Evolutionary conservation across 2,888 invertebrate species (phyloP), one percentile per base, ranked within the genome.

Genomic region (Apamea epomidion): DNA sequence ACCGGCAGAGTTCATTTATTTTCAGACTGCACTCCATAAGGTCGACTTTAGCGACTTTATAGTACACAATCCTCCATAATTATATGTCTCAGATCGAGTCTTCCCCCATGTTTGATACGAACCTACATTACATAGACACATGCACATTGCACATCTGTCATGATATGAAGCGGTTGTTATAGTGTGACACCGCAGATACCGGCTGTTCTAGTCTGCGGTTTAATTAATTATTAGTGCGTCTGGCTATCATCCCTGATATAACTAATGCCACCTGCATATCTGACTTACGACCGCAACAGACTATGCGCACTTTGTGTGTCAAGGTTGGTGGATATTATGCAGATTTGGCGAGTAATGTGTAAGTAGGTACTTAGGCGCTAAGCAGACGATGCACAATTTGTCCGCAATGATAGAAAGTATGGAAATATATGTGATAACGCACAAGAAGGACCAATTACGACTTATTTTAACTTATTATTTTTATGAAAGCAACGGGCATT

Each of bases 171-270:
- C 82, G 80, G 76, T 85, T 76, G 81, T 74, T 78, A 82, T 67
- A 74, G 75, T 78, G 81, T 85, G 77, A 83, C 67, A 90, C 90
- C 89, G 72, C 90, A 91, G 85, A 88, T 86, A 88, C 84, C 90
- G 86, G 82, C 83, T 91, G 92, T 83, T 88, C 75, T 82, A 76
- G 90, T 84, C 71, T 92, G 92, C 76, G 91, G 93, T 89, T 84
- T 88, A 87, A 92, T 93, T 92, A 92, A 92, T 91, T 90, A 92
- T 89, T 85, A 88, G 84, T 88, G 76, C 87, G 87, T 83, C 81
- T 86, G 82, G 83, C 79, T 85, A 88, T 90, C 87, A 87, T 81
- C 74, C 71, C 21, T 60, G 69, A 64, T 82, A 76, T 81, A 81
- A 68, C 84, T 71, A 75, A 84, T 86, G 78, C 76, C 71, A 79